Conservation (phyloP, 2,888 invertebrate genomes). For the Gastracanthus pulcherrimus region DNA sequence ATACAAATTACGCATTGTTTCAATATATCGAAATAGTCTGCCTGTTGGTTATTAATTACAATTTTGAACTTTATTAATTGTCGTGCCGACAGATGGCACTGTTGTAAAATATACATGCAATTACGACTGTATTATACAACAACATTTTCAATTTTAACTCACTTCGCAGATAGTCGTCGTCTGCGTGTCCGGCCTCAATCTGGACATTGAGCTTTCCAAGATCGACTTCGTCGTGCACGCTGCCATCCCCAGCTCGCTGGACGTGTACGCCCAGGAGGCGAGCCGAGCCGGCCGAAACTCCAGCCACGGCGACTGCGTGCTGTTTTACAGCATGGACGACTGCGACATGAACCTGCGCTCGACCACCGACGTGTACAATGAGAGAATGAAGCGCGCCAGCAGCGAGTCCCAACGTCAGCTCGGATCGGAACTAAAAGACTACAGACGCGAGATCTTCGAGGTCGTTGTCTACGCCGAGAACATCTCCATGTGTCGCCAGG, state of each 20-base stretch:
- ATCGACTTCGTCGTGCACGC: slow-evolving; percentile 29
- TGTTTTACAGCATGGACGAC: slow-evolving; percentile 27
- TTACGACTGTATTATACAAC: background rate
- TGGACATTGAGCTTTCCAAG: slow-evolving; percentile 4
- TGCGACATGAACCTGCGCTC: background rate
- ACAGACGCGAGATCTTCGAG: slow-evolving; percentile 6
- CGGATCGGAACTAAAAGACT: background rate
- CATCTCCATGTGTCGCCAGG: slow-evolving; percentile 27
- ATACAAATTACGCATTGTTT: too few relatives aligned
- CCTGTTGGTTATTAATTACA: too few relatives aligned
- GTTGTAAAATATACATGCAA: too few relatives aligned
- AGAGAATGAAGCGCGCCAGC: background rate
- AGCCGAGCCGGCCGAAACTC: background rate
- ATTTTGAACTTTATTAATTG: too few relatives aligned
- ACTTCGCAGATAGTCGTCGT: slow-evolving; percentile 23
- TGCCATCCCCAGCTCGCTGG: slow-evolving; percentile 5
- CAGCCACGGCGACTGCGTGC: background rate
- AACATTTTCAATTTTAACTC: background rate
- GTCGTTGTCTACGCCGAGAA: slow-evolving; percentile 31
- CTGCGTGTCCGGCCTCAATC: slow-evolving; percentile 23
- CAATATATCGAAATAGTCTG: too few relatives aligned
- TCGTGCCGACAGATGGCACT: too few relatives aligned
- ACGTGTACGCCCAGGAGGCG: slow-evolving; percentile 27
- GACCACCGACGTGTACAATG: background rate
- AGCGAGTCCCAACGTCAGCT: background rate